Conservation (phyloP, 92 coral and sea anemone genomes). For the Parazoanthus darwini region DNA sequence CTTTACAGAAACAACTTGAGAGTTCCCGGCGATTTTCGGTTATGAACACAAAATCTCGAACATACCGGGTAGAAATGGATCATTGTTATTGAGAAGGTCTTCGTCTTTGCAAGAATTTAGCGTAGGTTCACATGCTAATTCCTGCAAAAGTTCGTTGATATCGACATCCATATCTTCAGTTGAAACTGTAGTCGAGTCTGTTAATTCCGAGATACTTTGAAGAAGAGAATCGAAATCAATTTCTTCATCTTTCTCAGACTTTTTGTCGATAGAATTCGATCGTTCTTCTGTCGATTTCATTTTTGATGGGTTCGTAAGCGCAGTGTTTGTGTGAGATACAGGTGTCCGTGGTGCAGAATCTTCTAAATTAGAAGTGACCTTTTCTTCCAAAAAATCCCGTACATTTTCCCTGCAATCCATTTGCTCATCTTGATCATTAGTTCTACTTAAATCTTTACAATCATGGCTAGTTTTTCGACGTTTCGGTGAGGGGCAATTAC, state of each 20-base stretch:
- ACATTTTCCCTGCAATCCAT: neutral
- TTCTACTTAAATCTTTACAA: neutral
- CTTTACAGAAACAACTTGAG: neutral
- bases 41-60: slow-evolving; percentile 85
- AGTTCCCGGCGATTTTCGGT: neutral
- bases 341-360: slow-evolving; percentile 36
- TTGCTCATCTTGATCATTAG: neutral
- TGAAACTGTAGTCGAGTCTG: slow-evolving; percentile 60
- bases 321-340: slow-evolving; percentile 9
- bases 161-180: slow-evolving; percentile 62
- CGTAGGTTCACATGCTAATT: slow-evolving; percentile 63
- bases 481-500: slow-evolving; percentile 39
- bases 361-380: slow-evolving; percentile 40
- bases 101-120: slow-evolving; percentile 46
- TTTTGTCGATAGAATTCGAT: slow-evolving; percentile 20
- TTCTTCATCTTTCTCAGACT: slow-evolving; percentile 42
- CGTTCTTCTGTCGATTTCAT: slow-evolving; percentile 28
- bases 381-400: slow-evolving; percentile 12
- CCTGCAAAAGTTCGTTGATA: slow-evolving; percentile 82
- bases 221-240: slow-evolving; percentile 69
- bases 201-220: slow-evolving; percentile 65
- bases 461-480: slow-evolving; percentile 29
- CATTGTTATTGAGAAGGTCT: slow-evolving; percentile 60
- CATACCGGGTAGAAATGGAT: slow-evolving; percentile 87
- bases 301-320: neutral